Percentiles rank a stretch among this genome's conserved stretches.
Conservation (phyloP, 2,888 invertebrate species). For the Portevinia maculata region DNA sequence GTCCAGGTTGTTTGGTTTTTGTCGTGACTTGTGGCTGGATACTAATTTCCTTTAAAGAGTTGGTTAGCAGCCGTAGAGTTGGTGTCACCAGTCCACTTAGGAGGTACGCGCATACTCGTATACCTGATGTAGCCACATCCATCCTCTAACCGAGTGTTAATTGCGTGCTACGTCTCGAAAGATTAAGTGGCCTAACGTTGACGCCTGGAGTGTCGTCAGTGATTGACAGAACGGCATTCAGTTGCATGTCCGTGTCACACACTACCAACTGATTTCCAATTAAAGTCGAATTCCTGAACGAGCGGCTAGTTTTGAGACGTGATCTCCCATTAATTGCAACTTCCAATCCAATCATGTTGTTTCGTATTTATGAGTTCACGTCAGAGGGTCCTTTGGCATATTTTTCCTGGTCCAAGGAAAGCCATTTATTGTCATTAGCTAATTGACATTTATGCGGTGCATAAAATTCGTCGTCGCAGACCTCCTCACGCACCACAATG, state of each 20-base stretch:
- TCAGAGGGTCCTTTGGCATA: constrained; percentile 25
- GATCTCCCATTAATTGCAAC: constrained; percentile 64
- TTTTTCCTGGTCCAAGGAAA: constrained; percentile 28
- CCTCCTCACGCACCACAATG: constrained; percentile 12
- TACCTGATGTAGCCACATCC: neutral
- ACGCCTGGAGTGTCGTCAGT: constrained; percentile 50
- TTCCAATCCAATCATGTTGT: constrained; percentile 43
- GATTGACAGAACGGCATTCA: constrained; percentile 55
- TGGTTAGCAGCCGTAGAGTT: constrained; percentile 5
- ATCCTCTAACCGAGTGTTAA: constrained; percentile 39
- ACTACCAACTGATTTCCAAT: constrained; percentile 56
- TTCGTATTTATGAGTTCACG: constrained; percentile 44
- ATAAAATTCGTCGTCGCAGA: constrained; percentile 37
- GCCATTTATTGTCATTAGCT: constrained; percentile 73
- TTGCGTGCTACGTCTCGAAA: constrained; percentile 40
- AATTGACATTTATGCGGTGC: constrained; percentile 73
- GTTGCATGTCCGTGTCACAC: constrained; percentile 52
- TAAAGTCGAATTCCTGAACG: constrained; percentile 55
- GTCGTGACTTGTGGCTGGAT: constrained; percentile 3
- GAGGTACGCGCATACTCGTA: neutral
- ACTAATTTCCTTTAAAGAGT: constrained; percentile 19
- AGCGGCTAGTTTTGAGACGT: constrained; percentile 24
- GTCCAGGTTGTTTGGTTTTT: constrained; percentile 20
- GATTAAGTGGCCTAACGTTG: constrained; percentile 41
- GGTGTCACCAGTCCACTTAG: constrained; percentile 26